Conservation (phyloP, 1,140 invertebrate species). For the Neuroterus valhalla region DNA sequence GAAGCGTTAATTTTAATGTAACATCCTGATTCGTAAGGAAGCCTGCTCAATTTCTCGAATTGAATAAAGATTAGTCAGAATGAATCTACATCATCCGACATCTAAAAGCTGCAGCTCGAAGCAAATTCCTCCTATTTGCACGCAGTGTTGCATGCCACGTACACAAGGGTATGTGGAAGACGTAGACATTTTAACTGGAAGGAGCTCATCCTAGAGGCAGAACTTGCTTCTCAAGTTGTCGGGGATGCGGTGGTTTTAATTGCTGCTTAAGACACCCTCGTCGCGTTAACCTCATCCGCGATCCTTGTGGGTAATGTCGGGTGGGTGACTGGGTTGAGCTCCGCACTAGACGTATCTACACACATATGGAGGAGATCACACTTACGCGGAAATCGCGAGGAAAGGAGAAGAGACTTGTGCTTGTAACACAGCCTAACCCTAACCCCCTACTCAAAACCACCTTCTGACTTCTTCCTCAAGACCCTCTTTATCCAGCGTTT, state of each 20-base stretch:
- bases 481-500: conserved; percentile 39
- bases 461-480: conserved; percentile 11
- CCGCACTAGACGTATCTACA: neutral
- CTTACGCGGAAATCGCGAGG: conserved; percentile 21
- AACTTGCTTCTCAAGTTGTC: conserved; percentile 62
- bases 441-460: conserved; percentile 17
- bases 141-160: conserved; percentile 37
- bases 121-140: conserved; percentile 16
- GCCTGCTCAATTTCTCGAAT: too few relatives aligned
- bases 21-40: too few relatives aligned
- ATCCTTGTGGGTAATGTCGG: conserved; percentile 23
- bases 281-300: conserved; percentile 54
- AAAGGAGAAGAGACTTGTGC: conserved; percentile 22
- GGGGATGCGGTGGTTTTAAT: conserved; percentile 65
- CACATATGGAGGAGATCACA: neutral
- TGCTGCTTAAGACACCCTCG: conserved; percentile 63
- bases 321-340: neutral
- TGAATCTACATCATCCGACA: neutral
- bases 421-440: neutral
- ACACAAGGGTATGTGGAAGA: conserved; percentile 46
- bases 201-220: conserved; percentile 39
- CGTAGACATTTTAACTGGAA: conserved; percentile 45
- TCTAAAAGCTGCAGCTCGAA: neutral
- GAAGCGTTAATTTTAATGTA: too few relatives aligned
- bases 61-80: too few relatives aligned